Conservation (phyloP, 2,797 vertebrate species). For the Saxicola maurus region DNA sequence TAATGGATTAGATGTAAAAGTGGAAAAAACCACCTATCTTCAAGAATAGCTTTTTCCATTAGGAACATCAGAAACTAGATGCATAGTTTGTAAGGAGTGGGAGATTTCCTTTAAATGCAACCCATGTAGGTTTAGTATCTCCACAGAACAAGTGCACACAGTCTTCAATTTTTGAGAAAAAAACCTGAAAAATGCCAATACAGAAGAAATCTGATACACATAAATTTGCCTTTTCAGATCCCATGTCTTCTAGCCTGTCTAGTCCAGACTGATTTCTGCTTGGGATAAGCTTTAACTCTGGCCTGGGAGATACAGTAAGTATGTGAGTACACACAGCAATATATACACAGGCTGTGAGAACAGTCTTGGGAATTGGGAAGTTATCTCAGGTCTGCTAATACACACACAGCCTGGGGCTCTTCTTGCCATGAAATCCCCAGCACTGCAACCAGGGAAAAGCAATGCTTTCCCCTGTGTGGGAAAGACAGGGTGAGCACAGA, state of each 20-base stretch:
- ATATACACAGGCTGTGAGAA: background rate
- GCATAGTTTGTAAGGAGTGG: accelerated
- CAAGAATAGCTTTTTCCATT: background rate
- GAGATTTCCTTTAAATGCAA: background rate
- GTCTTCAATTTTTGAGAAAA: background rate
- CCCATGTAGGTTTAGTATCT: no score
- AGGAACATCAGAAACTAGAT: background rate
- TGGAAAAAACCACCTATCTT: background rate
- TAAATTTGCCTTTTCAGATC: background rate
- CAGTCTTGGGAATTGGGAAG: background rate
- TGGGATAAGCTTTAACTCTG: background rate
- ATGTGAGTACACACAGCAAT: background rate
- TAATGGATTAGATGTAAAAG: background rate
- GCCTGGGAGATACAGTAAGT: background rate
- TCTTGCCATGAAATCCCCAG: background rate
- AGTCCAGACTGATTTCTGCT: background rate
- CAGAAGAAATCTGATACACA: background rate
- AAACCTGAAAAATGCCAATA: background rate
- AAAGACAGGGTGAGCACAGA: background rate
- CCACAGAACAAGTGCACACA: background rate
- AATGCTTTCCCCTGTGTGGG: background rate
- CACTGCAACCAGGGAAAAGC: background rate
- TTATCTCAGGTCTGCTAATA: background rate
- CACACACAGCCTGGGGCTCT: background rate
- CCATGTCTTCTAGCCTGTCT: background rate